Conservation (phyloP, 2,888 invertebrate species). For the Drosophila acutilabella region DNA sequence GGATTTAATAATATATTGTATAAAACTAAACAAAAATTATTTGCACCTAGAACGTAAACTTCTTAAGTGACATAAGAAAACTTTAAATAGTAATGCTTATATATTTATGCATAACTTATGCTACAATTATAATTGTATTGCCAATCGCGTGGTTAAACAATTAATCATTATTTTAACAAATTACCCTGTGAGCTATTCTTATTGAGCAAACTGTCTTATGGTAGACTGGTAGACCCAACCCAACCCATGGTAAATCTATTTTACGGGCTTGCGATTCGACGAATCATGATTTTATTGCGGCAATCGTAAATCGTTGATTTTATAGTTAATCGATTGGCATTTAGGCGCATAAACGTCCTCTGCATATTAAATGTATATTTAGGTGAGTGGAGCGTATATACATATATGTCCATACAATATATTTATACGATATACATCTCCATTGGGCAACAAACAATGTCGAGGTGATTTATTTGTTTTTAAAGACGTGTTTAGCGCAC, state of each 20-base stretch:
- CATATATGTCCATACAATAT: constrained; percentile 1
- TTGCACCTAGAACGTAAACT: too few species aligned
- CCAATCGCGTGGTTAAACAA: constrained; percentile 6
- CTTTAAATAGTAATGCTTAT: too few species aligned
- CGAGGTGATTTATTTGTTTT: constrained; percentile 74
- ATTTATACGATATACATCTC: constrained; percentile 30
- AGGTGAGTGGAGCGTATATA: constrained; percentile 4
- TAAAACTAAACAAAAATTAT: too few species aligned
- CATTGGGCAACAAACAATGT: constrained; percentile 38
- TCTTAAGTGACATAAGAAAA: too few species aligned
- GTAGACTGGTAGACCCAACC: constrained; percentile 13
- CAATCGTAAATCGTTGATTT: constrained; percentile 67
- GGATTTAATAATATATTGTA: too few species aligned
- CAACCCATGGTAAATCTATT: constrained; percentile 25
- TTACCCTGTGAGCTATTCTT: constrained; percentile 6
- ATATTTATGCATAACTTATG: constrained; percentile 3
- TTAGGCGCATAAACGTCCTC: constrained; percentile 52
- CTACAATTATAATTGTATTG: background rate
- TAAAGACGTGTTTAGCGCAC: constrained; percentile 74
- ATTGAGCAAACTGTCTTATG: constrained; percentile 1
- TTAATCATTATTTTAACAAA: constrained; percentile 25
- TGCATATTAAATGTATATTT: constrained; percentile 63
- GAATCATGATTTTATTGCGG: constrained; percentile 62
- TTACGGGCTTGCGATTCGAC: constrained; percentile 30
- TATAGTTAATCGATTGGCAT: constrained; percentile 70